phyloP scores from a whole-genome alignment of 2,888 invertebrate species.

The Cordylochernes scorpioides region DNA sequence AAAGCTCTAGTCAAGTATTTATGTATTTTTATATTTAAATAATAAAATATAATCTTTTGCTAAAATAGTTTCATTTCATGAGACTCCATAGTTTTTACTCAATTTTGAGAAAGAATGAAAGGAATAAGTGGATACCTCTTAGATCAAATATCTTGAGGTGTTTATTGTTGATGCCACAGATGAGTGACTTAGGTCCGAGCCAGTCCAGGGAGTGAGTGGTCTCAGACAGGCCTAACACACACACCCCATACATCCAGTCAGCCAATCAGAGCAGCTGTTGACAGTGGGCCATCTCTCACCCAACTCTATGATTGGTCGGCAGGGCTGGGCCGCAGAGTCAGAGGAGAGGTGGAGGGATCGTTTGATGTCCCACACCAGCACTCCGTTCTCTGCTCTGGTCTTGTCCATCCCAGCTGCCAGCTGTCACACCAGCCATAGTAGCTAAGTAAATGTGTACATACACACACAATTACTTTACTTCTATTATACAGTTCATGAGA shows the following conservation, averaged over 20 bases:
- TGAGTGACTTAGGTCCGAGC: slow-evolving; percentile 45
- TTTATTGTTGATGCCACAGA: slow-evolving; percentile 71
- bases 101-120: slow-evolving; percentile 2
- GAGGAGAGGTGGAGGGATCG: background rate
- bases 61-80: background rate
- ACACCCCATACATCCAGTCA: too few species aligned
- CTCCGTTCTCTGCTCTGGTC: slow-evolving; percentile 58
- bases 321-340: too few species aligned
- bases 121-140: slow-evolving; percentile 43
- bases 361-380: slow-evolving; percentile 60
- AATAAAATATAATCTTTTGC: background rate
- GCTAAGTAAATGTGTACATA: too few species aligned
- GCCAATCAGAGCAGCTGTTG: too few species aligned
- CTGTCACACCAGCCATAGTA: too few species aligned
- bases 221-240: slow-evolving; percentile 52
- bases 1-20: background rate
- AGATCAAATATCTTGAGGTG: slow-evolving; percentile 65
- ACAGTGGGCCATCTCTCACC: too few species aligned
- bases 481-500: too few species aligned
- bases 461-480: too few species aligned
- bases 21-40: background rate
- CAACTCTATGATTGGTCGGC: too few species aligned
- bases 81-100: too few species aligned
- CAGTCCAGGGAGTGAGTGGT: slow-evolving; percentile 57
- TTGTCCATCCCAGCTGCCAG: slow-evolving; percentile 67